These are phyloP conservation scores for Cinclus cinclus DNA, from an alignment of 2,113 vertebrate species.

Conservation along the genomic window DNA sequence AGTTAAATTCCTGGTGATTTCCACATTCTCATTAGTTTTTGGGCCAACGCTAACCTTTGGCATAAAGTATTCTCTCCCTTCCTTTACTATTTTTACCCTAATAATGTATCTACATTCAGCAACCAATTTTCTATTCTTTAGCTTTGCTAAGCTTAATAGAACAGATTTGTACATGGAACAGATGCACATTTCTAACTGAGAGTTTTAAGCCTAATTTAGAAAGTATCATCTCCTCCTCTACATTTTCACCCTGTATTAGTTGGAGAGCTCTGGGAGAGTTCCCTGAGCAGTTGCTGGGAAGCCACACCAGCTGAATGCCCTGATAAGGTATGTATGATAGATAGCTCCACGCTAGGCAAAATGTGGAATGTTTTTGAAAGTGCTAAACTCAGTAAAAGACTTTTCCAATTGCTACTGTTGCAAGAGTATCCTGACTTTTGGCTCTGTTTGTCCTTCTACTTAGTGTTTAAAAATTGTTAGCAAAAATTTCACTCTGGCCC, in stretches of 20 bases:
- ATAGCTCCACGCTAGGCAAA: neutral
- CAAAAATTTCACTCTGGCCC: neutral
- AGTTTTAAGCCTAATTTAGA: neutral
- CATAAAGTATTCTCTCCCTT: neutral
- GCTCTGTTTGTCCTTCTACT: neutral
- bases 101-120: neutral
- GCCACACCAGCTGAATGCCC: neutral
- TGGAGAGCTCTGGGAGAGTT: neutral
- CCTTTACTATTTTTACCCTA: neutral
- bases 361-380: neutral
- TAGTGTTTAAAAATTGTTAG: neutral
- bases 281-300: neutral
- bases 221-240: neutral
- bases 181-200: neutral
- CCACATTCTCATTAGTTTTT: neutral
- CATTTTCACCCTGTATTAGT: neutral
- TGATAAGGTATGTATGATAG: neutral
- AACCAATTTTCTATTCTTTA: neutral
- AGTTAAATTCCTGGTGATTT: neutral
- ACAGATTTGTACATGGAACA: neutral
- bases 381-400: neutral
- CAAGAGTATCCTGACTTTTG: neutral
- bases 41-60: neutral
- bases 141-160: neutral
- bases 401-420: neutral